phyloP scores from a whole-genome alignment of 2,888 invertebrate species.

The Clunio marinus region DNA sequence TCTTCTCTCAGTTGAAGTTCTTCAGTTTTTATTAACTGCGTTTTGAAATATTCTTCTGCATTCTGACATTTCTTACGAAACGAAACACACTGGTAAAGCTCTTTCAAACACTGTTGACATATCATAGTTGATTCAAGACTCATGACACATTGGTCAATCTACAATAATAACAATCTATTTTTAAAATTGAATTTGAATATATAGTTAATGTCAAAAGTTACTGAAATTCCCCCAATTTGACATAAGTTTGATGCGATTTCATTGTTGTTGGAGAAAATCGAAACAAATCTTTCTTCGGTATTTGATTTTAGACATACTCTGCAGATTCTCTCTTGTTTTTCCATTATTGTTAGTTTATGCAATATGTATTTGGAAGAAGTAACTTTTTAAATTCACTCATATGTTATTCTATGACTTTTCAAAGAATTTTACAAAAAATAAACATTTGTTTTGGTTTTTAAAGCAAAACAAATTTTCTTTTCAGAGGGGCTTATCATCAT shows the following conservation, averaged over 20 bases:
- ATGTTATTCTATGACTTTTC: no score
- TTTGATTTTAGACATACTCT: background rate
- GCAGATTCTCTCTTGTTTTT: background rate
- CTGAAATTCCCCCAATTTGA: background rate
- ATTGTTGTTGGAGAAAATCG: background rate
- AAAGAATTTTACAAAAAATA: no score
- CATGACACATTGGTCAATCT: no score
- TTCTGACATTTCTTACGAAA: background rate
- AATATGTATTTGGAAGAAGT: no score
- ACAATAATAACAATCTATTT: background rate
- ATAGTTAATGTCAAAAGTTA: background rate
- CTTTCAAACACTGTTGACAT: background rate
- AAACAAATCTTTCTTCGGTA: background rate
- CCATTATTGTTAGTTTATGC: background rate
- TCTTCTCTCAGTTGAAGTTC: background rate
- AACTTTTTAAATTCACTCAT: no score
- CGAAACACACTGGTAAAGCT: background rate
- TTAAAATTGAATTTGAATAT: background rate
- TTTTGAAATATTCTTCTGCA: background rate
- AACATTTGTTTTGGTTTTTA: no score
- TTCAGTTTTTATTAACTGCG: background rate
- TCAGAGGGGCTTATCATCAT: no score
- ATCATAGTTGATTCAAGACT: background rate
- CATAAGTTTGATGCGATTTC: background rate
- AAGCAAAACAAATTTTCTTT: no score